Percentiles rank a stretch among this genome's conserved stretches.
phyloP scores from a whole-genome alignment of 2,888 invertebrate genomes.

The Lepeophtheirus nordmannii region DNA sequence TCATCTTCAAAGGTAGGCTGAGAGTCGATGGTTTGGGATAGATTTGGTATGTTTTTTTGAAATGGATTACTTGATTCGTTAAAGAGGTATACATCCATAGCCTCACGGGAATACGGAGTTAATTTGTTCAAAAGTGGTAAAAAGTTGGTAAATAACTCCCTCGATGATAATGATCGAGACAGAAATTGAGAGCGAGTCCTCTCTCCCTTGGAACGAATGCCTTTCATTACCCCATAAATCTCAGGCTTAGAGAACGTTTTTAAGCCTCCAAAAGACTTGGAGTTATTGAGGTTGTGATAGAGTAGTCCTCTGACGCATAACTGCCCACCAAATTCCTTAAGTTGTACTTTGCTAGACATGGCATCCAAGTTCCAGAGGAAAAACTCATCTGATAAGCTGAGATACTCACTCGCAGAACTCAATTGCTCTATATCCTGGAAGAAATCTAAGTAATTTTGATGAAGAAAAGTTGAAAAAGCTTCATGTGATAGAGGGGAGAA shows the following conservation, averaged over 20 bases:
- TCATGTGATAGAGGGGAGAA: slow-evolving; percentile 34
- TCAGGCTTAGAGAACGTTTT: slow-evolving; percentile 15
- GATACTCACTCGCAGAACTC: slow-evolving; percentile 44
- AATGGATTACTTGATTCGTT: neutral
- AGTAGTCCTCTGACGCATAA: neutral
- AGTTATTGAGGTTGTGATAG: neutral
- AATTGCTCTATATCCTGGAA: slow-evolving; percentile 49
- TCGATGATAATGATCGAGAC: neutral
- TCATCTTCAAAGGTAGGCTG: neutral
- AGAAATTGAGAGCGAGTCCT: neutral
- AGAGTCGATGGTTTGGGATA: too few relatives aligned
- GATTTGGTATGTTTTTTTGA: too few relatives aligned
- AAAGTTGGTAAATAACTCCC: neutral
- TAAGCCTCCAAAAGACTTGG: neutral
- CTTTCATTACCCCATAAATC: neutral
- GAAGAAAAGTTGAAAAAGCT: slow-evolving; percentile 35
- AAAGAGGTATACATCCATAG: neutral
- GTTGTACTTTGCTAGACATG: slow-evolving; percentile 14
- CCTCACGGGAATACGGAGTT: neutral
- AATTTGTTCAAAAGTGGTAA: neutral
- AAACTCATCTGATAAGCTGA: slow-evolving; percentile 56
- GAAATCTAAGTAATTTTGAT: slow-evolving; percentile 45
- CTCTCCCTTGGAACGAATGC: neutral
- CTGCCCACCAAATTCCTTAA: slow-evolving; percentile 8
- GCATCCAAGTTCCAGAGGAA: slow-evolving; percentile 37